Evolutionary conservation across 2,797 vertebrate genomes (phyloP), one percentile per base, ranked within the genome.

Genomic region (Periparus ater): DNA sequence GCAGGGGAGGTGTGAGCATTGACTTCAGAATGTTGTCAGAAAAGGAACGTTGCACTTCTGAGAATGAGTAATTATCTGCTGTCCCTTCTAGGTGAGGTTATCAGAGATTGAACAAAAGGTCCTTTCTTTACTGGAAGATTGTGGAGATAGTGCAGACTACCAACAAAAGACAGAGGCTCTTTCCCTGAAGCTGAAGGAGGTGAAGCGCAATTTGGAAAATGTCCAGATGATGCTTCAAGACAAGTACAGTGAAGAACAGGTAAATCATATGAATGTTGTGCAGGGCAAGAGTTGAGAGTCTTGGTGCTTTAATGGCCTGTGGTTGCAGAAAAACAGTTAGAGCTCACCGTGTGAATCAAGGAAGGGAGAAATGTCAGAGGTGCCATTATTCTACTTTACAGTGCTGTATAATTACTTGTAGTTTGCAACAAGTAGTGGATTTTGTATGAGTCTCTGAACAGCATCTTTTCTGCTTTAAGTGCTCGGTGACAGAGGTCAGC

Each of bases 41-140:
- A 91, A 70, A 79, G 29, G 40, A 93, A 51, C 5, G 6, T 73
- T 88, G 32, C 58, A n/a, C 54, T 95, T 81, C 38, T 79, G 81
- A 82, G 58, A 78, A 72, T 80, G 73, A 95, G 54, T 96, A 85
- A 96, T 92, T 65, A 67, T 70, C 53, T 91, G 50, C 72, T 96
- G 68, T 97, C n/a, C 62, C 76, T 97, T 81, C 83, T 93, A 99
- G 99, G 98, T 98, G 63, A 98, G 98, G 97, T 97, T 99, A 91
- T 97, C 98, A 88, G 98, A 99, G 96, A 98, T 99, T 48, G 99
- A 99, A 96, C 98, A 98, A 96, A 98, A 98, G 92, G 97, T 99
- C 9, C 78, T 94, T 74, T 90, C 85, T 66, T 94, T 99, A 76
- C 73, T 98, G 36, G 97, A 97, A n/a, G 89, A 94, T 40, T 97